Conservation (phyloP, 2,888 invertebrate genomes). For the Melieria picta region DNA sequence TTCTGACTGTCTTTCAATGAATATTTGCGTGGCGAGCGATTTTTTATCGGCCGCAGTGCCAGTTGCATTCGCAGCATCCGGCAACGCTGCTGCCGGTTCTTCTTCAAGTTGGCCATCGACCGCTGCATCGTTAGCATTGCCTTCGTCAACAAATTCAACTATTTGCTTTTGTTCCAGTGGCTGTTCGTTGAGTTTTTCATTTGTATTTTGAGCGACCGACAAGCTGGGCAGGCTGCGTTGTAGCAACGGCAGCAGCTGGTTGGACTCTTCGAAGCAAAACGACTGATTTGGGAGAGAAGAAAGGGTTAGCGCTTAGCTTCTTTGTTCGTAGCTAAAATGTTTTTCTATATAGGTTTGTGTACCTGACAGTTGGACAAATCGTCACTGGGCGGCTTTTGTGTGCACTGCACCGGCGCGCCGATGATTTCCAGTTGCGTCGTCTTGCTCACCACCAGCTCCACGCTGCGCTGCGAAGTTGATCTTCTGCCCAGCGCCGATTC, state of each 20-base stretch:
- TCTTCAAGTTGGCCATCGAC: neutral
- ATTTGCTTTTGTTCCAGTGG: neutral
- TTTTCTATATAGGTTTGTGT: neutral
- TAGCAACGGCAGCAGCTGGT: conserved; percentile 48
- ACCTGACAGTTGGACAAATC: conserved; percentile 70
- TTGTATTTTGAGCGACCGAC: neutral
- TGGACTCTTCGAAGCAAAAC: conserved; percentile 58
- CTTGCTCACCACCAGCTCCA: conserved; percentile 18
- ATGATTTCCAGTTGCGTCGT: conserved; percentile 54
- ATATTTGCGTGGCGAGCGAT: conserved; percentile 49
- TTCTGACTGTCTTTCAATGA: conserved; percentile 43
- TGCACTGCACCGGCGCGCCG: conserved; percentile 63
- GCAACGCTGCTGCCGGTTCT: neutral
- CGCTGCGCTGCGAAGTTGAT: conserved; percentile 39
- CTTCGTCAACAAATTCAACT: conserved; percentile 1
- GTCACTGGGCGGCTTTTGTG: conserved; percentile 61
- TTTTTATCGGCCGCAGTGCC: conserved; percentile 46
- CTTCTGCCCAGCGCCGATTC: conserved; percentile 54
- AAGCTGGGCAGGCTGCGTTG: conserved; percentile 11
- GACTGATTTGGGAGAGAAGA: conserved; percentile 49
- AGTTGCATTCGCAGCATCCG: conserved; percentile 21
- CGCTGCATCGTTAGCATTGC: neutral
- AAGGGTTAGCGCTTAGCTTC: neutral
- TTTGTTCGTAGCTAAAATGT: too few species aligned
- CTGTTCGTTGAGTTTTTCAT: conserved; percentile 7